Percentiles rank a stretch among this genome's conserved stretches.
These are phyloP conservation scores for Pachypanchax playfairii DNA, from an alignment of 2,113 vertebrate species.

Conservation along the genomic window DNA sequence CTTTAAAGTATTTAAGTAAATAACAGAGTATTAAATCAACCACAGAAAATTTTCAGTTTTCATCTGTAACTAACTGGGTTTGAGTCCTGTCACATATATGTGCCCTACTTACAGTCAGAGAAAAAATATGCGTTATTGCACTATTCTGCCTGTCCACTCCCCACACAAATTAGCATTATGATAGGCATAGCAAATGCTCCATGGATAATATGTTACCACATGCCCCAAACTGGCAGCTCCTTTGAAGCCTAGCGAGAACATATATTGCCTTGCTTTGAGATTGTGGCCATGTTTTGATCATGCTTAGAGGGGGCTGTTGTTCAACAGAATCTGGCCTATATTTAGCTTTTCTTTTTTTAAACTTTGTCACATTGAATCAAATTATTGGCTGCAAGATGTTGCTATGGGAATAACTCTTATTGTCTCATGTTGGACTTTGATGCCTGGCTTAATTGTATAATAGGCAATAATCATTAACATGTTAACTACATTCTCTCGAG, in stretches of 20 bases:
- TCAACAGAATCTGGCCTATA: neutral
- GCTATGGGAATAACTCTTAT: constrained; percentile 27
- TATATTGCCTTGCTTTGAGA: neutral
- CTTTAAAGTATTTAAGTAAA: no score
- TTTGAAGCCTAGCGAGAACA: constrained; percentile 6
- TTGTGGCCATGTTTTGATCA: neutral
- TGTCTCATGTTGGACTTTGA: constrained; percentile 66
- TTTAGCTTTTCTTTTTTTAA: constrained; percentile 24
- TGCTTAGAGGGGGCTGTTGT: neutral
- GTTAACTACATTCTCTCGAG: constrained; percentile 2
- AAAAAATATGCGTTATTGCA: constrained; percentile 10
- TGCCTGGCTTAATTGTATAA: constrained; percentile 25
- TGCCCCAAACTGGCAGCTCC: constrained; percentile 4
- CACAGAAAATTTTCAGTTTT: neutral
- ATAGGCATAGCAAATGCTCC: constrained; percentile 23
- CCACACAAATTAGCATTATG: neutral
- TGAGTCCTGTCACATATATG: neutral
- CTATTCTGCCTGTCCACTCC: neutral
- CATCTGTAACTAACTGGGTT: neutral
- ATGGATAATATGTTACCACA: constrained; percentile 25
- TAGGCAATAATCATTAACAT: constrained; percentile 66
- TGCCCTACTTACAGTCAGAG: neutral
- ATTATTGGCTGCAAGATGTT: constrained; percentile 15
- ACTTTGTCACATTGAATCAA: constrained; percentile 37
- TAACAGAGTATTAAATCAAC: neutral